Evolutionary conservation across 2,797 vertebrate species (phyloP).

Genomic region (Pseudochromis fuscus): DNA sequence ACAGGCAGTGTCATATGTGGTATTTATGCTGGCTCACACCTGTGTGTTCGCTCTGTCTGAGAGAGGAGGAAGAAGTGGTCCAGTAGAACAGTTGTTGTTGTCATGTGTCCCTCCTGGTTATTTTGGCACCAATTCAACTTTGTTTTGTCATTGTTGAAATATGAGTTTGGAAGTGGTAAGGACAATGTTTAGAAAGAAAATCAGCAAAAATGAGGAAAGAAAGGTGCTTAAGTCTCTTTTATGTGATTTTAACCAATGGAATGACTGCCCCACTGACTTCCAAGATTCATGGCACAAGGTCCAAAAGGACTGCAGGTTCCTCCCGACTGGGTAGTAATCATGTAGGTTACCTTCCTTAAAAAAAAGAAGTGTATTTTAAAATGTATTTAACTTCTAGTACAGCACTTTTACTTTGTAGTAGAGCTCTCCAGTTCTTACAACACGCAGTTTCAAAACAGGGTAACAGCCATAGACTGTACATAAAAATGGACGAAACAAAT

Average conservation of each 20-base stretch:
- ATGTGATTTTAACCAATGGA: background rate
- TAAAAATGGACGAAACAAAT: no score
- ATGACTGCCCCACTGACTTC: no score
- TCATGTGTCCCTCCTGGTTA: slow-evolving; percentile 3
- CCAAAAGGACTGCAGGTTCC: background rate
- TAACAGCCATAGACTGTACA: no score
- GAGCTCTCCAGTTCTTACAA: no score
- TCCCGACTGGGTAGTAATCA: background rate
- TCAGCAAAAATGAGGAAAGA: background rate
- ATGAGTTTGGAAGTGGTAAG: background rate
- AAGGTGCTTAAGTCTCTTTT: background rate
- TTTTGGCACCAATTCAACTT: background rate
- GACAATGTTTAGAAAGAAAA: background rate
- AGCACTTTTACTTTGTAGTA: no score
- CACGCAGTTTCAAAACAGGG: no score
- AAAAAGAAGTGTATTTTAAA: no score
- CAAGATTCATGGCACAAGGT: no score
- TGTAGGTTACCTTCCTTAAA: no score
- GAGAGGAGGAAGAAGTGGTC: background rate
- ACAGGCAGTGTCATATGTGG: background rate
- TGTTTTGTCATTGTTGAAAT: background rate
- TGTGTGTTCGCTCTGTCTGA: slow-evolving; percentile 24
- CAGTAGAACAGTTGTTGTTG: slow-evolving; percentile 3
- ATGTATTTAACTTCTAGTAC: no score
- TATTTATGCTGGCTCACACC: slow-evolving; percentile 2